Evolutionary conservation across 2,113 vertebrate species (phyloP).

Genomic region (Variabilichromis moorii): DNA sequence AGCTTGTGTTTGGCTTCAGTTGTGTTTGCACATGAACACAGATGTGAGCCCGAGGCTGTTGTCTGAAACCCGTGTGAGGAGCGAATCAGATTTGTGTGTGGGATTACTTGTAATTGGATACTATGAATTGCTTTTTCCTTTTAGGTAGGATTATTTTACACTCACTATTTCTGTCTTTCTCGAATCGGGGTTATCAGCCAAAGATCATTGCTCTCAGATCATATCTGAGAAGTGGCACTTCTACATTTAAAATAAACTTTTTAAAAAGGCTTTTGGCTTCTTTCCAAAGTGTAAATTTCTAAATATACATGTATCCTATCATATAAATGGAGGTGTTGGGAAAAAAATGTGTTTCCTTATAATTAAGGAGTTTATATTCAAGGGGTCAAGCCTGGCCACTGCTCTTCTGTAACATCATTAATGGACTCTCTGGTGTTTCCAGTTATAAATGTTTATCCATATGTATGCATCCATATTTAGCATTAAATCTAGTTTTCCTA

Average conservation of each 20-base stretch:
- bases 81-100: background rate
- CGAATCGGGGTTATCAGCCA: background rate
- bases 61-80: background rate
- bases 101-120: background rate
- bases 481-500: background rate
- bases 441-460: background rate
- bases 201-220: background rate
- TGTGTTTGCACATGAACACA: background rate
- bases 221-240: background rate
- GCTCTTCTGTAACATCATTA: background rate
- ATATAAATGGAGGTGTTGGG: background rate
- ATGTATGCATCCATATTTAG: background rate
- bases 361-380: background rate
- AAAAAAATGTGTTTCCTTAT: background rate
- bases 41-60: background rate
- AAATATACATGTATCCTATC: background rate
- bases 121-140: background rate
- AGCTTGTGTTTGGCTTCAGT: background rate
- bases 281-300: background rate
- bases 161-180: background rate
- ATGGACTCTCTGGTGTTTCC: background rate
- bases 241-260: background rate
- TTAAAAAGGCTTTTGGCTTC: background rate
- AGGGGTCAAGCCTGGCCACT: background rate
- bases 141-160: background rate